A percentile compares a stretch with the other conserved stretches of the same genome.
These are phyloP conservation scores for Hemibagrus wyckioides DNA, from an alignment of 2,113 vertebrate genomes.

Conservation along the genomic window DNA sequence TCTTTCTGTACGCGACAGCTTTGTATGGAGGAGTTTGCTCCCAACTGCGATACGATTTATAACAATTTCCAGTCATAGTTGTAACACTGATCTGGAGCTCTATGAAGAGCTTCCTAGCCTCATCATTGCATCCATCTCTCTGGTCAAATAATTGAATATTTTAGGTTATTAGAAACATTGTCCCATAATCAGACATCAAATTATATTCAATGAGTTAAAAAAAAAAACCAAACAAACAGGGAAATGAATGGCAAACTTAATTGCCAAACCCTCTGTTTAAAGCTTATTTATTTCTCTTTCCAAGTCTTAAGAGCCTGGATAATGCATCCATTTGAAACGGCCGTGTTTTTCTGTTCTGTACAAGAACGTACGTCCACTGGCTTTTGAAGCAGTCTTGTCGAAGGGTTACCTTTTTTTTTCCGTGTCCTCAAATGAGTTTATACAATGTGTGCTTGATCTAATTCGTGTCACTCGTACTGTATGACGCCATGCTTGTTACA, in stretches of 20 bases:
- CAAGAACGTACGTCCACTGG: constrained; percentile 72
- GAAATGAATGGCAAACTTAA: constrained; percentile 58
- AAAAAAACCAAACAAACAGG: constrained; percentile 63
- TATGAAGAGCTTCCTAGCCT: constrained; percentile 55
- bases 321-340: constrained; percentile 70
- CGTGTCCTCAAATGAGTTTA: constrained; percentile 65
- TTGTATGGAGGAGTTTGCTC: constrained; percentile 63
- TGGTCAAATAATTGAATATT: not conserved
- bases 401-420: constrained; percentile 58
- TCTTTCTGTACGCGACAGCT: constrained; percentile 75
- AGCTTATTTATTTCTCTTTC: constrained; percentile 70
- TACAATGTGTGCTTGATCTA: constrained; percentile 69
- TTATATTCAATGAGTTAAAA: constrained; percentile 49
- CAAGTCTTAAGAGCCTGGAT: constrained; percentile 66
- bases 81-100: constrained; percentile 62
- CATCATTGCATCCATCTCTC: constrained; percentile 49
- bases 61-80: constrained; percentile 61
- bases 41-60: constrained; percentile 66
- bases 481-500: constrained; percentile 69
- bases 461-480: constrained; percentile 71
- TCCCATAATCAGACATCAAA: constrained; percentile 24
- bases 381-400: constrained; percentile 61
- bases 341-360: constrained; percentile 67
- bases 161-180: not conserved
- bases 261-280: constrained; percentile 70